Evolutionary conservation across 2,113 vertebrate species (phyloP).

Genomic region (Proterorhinus semilunaris): DNA sequence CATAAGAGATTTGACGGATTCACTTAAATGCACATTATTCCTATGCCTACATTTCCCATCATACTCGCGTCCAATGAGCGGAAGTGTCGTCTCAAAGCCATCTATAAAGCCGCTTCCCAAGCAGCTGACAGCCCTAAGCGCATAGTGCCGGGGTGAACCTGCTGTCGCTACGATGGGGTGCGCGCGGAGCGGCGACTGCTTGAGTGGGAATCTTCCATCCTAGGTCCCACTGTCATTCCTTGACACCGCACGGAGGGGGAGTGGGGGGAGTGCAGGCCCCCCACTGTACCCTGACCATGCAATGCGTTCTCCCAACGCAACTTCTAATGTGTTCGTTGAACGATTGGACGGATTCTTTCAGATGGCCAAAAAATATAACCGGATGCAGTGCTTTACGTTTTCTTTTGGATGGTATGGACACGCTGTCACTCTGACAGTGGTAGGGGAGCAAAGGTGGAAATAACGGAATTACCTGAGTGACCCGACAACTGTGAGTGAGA

Average conservation of each 20-base stretch:
- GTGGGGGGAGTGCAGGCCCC: not conserved
- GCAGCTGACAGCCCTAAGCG: slow-evolving; percentile 57
- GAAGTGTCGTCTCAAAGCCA: slow-evolving; percentile 80
- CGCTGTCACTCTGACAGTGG: slow-evolving; percentile 30
- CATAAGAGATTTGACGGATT: no score
- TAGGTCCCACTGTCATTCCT: slow-evolving; percentile 14
- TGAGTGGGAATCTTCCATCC: slow-evolving; percentile 46
- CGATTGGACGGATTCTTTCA: slow-evolving; percentile 39
- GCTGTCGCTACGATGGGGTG: slow-evolving; percentile 65
- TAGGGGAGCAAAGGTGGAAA: slow-evolving; percentile 34
- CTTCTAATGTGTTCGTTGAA: slow-evolving; percentile 1
- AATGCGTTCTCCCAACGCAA: not conserved
- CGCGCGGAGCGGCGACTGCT: slow-evolving; percentile 50
- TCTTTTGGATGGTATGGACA: slow-evolving; percentile 37
- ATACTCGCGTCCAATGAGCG: slow-evolving; percentile 62
- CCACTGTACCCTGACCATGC: not conserved
- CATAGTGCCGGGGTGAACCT: slow-evolving; percentile 64
- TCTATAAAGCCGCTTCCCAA: slow-evolving; percentile 77
- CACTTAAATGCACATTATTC: not conserved
- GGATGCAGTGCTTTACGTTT: slow-evolving; percentile 73
- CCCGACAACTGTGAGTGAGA: slow-evolving; percentile 39
- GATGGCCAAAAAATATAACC: slow-evolving; percentile 79
- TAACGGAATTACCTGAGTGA: slow-evolving; percentile 64
- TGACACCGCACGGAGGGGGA: slow-evolving; percentile 1
- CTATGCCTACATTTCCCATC: slow-evolving; percentile 83